phyloP scores from a whole-genome alignment of 2,888 invertebrate species.

The Orthosia cruda region DNA sequence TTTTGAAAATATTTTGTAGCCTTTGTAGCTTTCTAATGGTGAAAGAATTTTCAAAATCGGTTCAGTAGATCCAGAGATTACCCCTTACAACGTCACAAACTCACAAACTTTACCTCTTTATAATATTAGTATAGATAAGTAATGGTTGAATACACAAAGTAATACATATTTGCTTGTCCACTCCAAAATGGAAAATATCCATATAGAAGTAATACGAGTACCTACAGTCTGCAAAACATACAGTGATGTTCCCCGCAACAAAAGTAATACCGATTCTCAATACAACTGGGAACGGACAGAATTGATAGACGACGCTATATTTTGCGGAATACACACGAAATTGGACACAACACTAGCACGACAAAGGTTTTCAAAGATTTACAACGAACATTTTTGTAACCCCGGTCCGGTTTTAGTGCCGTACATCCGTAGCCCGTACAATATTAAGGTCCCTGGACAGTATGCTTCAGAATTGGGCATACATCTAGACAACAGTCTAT shows the following conservation, averaged over 20 bases:
- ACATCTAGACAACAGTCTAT: background rate
- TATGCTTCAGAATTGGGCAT: conserved; percentile 14
- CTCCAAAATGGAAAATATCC: conserved; percentile 13
- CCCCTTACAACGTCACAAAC: too few species aligned
- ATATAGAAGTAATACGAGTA: conserved; percentile 3
- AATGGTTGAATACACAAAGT: conserved; percentile 30
- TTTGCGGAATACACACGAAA: conserved; percentile 37
- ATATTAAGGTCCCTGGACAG: conserved; percentile 43
- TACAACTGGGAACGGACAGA: conserved; percentile 22
- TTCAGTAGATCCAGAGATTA: too few species aligned
- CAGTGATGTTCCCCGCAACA: background rate
- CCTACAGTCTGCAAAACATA: conserved; percentile 7
- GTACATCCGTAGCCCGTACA: conserved; percentile 39
- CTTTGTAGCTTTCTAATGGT: too few species aligned
- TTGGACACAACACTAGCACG: conserved; percentile 34
- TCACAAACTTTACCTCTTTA: too few species aligned
- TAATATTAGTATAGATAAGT: too few species aligned
- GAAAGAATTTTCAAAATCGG: too few species aligned
- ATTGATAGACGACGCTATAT: conserved; percentile 54
- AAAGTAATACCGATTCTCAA: conserved; percentile 39
- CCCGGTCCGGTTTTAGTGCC: conserved; percentile 46
- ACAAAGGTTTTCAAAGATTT: conserved; percentile 62
- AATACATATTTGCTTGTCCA: conserved; percentile 21
- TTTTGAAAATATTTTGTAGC: too few species aligned
- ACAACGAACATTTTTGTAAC: conserved; percentile 42